Percentiles rank a stretch among this genome's conserved stretches.
These are phyloP conservation scores for Parus major DNA, from an alignment of 2,113 vertebrate genomes.

Conservation along the genomic window DNA sequence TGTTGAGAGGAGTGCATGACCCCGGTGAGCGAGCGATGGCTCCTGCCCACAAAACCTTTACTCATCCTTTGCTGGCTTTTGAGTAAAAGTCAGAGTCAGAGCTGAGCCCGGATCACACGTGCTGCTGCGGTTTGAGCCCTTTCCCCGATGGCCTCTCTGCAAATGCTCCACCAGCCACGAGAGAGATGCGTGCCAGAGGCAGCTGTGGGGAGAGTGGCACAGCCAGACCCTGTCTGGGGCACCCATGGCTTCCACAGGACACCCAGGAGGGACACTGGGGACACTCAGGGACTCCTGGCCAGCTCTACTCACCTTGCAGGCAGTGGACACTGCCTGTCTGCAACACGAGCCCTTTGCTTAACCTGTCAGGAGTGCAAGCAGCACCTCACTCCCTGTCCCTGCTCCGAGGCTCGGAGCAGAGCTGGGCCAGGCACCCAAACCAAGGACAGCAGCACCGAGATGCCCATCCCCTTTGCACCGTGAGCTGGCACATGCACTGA, in stretches of 20 bases:
- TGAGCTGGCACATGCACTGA: fast-evolving
- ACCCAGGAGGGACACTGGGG: neutral
- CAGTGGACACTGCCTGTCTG: fast-evolving
- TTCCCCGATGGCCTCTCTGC: neutral
- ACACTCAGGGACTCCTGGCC: neutral
- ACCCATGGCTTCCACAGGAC: fast-evolving
- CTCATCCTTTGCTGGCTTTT: constrained; percentile 8
- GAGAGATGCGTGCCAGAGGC: fast-evolving
- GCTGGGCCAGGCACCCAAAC: neutral
- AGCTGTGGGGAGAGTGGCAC: neutral
- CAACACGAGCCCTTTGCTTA: fast-evolving
- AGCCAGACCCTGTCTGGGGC: neutral
- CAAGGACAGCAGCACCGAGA: fast-evolving
- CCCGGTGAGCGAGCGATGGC: fast-evolving
- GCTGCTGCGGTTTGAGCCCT: neutral
- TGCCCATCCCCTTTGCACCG: fast-evolving
- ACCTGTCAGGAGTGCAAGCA: fast-evolving
- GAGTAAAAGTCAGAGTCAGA: constrained; percentile 17
- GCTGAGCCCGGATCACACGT: neutral
- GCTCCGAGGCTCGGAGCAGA: fast-evolving
- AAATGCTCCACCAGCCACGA: fast-evolving
- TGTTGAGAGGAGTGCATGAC: fast-evolving
- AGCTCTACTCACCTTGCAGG: neutral
- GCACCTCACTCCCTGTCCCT: fast-evolving
- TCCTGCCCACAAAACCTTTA: constrained; percentile 51